Percentiles rank a stretch among this genome's conserved stretches.
These are phyloP conservation scores for Melopsittacus undulatus DNA, from an alignment of 2,797 vertebrate genomes.

Conservation along the genomic window DNA sequence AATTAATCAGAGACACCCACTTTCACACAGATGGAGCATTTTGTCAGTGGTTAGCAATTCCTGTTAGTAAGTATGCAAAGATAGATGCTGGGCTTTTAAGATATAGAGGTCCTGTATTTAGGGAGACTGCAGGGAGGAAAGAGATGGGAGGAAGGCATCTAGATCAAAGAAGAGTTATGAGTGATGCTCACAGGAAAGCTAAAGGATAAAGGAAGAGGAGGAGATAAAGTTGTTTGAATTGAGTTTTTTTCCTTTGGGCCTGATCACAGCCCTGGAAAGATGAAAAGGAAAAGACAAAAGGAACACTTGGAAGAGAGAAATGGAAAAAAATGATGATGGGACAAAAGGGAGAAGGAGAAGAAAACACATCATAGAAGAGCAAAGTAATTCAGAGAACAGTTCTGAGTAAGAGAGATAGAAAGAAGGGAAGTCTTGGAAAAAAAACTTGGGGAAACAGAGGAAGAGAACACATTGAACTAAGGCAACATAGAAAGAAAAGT, in stretches of 20 bases:
- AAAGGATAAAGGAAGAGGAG: background rate
- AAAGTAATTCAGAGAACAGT: background rate
- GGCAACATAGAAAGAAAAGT: conserved; percentile 32
- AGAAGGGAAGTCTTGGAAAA: background rate
- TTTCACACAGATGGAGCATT: conserved; percentile 77
- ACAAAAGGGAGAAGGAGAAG: conserved; percentile 19
- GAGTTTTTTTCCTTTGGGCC: background rate
- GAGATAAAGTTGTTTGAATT: background rate
- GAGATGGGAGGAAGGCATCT: background rate
- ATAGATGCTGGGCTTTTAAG: conserved; percentile 62
- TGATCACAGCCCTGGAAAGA: background rate
- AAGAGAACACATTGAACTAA: conserved; percentile 44
- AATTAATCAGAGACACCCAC: conserved; percentile 82
- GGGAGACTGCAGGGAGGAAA: conserved; percentile 2
- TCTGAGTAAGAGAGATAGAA: conserved; percentile 28
- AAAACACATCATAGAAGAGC: background rate
- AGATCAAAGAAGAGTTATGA: conserved; percentile 16
- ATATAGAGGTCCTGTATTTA: conserved; percentile 6
- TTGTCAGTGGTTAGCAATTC: conserved; percentile 78
- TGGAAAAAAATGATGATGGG: background rate
- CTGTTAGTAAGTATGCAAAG: conserved; percentile 80
- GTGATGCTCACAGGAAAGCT: conserved; percentile 12
- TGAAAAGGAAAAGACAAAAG: conserved; percentile 14
- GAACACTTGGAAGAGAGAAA: conserved; percentile 34
- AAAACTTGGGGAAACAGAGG: background rate